Conservation (phyloP, 1,140 invertebrate genomes). For the Heliothis virescens region DNA sequence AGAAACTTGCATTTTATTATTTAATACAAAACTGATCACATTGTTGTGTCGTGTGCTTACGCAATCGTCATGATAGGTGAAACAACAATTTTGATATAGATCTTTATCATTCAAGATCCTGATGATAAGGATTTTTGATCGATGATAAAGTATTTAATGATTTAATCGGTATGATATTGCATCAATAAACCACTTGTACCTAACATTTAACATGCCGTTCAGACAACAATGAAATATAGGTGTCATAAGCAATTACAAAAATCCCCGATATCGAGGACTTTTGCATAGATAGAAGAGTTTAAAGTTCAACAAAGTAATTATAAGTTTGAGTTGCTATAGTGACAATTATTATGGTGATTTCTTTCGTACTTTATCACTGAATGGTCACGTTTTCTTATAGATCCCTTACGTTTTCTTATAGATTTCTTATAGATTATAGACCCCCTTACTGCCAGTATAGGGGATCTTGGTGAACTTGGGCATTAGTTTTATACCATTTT, state of each 20-base stretch:
- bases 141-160: conserved; percentile 2
- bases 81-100: conserved; percentile 22
- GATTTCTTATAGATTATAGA: too few relatives aligned
- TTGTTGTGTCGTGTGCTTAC: neutral
- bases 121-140: conserved; percentile 1
- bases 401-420: too few relatives aligned
- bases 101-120: conserved; percentile 13
- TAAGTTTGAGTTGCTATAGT: neutral
- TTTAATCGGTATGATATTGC: neutral
- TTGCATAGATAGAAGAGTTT: neutral
- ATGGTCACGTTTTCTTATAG: too few relatives aligned
- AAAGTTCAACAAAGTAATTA: neutral
- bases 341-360: too few relatives aligned
- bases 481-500: neutral
- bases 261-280: neutral
- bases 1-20: too few relatives aligned
- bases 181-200: neutral
- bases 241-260: neutral
- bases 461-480: too few relatives aligned
- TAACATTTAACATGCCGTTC: neutral
- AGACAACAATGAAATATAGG: neutral
- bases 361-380: too few relatives aligned
- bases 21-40: neutral
- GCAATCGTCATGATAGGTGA: neutral
- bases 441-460: too few relatives aligned